phyloP scores from a whole-genome alignment of 2,113 vertebrate species.

The Ailuropoda melanoleuca region DNA sequence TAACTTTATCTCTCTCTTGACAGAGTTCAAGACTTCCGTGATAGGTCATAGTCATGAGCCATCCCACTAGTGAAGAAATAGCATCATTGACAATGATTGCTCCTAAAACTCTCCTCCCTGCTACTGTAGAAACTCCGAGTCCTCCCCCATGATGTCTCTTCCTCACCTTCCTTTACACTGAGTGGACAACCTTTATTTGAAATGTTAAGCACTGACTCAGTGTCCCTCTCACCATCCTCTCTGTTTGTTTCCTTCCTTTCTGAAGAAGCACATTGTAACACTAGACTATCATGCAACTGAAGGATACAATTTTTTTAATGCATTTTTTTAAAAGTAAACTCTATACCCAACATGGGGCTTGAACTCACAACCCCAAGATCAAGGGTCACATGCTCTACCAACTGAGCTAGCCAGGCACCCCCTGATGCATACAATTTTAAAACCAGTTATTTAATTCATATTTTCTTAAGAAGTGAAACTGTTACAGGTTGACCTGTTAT shows the following conservation, averaged over 20 bases:
- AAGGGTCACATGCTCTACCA: background rate
- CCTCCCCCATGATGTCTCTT: background rate
- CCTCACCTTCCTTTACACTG: background rate
- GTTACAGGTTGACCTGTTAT: background rate
- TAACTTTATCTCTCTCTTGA: background rate
- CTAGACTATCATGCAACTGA: background rate
- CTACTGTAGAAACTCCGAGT: background rate
- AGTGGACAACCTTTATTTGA: background rate
- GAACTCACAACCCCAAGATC: background rate
- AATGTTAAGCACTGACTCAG: background rate
- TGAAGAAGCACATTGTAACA: background rate
- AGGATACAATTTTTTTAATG: background rate
- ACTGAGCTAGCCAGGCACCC: background rate
- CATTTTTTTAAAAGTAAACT: background rate
- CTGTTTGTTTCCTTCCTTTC: background rate
- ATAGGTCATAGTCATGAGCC: background rate
- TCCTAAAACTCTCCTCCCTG: background rate
- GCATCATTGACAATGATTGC: background rate
- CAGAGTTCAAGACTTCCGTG: background rate
- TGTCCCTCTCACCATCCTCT: background rate
- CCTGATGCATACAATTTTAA: background rate
- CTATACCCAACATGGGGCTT: background rate
- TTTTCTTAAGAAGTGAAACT: constrained; percentile 8
- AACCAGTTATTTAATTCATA: background rate
- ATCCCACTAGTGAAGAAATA: background rate